phyloP scores from a whole-genome alignment of 2,888 invertebrate species.

The Sesamia inferens region DNA sequence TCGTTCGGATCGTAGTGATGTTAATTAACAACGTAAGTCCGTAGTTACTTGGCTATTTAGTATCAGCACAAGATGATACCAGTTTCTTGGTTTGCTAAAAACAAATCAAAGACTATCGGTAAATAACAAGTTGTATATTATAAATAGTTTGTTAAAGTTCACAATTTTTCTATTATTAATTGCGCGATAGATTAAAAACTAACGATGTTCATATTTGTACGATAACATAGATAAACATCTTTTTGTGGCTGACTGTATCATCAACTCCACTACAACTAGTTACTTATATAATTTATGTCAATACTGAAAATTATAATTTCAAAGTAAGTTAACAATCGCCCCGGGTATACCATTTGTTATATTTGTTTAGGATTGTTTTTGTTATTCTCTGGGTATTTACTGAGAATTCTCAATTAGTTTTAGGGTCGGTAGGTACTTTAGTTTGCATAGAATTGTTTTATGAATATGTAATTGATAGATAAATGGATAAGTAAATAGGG shows the following conservation, averaged over 20 bases:
- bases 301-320: constrained; percentile 59
- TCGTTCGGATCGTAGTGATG: too few relatives aligned
- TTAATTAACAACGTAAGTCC: neutral
- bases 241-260: neutral
- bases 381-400: constrained; percentile 43
- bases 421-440: constrained; percentile 1
- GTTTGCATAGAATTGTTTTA: constrained; percentile 21
- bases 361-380: constrained; percentile 64
- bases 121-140: neutral
- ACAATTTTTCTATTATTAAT: neutral
- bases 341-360: constrained; percentile 43
- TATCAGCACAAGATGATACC: neutral
- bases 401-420: constrained; percentile 49
- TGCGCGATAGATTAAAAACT: neutral
- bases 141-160: neutral
- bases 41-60: neutral
- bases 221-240: neutral
- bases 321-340: constrained; percentile 44
- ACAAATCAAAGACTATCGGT: neutral
- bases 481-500: constrained; percentile 32
- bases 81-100: neutral
- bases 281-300: constrained; percentile 50
- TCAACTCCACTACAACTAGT: constrained; percentile 35
- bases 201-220: neutral
- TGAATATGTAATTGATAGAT: constrained; percentile 47